These are phyloP conservation scores for Spinus olivaceus DNA, from an alignment of 2,797 vertebrate genomes.

Conservation along the genomic window DNA sequence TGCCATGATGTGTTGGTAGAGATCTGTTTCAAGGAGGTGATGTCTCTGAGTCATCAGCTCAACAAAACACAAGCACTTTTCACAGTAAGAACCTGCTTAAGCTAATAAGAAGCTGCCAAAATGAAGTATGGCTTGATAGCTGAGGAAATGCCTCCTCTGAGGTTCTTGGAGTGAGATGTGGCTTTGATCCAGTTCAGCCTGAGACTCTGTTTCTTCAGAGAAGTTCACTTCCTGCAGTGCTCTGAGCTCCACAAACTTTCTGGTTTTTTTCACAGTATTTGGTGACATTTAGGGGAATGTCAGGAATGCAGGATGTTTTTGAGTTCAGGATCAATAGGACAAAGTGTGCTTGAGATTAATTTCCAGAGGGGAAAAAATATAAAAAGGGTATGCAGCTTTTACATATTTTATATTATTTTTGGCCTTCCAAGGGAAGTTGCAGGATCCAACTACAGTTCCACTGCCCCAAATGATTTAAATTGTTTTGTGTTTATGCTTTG, in stretches of 20 bases:
- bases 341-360: neutral
- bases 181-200: neutral
- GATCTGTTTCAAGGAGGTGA: neutral
- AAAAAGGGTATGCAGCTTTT: neutral
- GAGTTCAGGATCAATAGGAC: neutral
- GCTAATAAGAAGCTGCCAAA: neutral
- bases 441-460: neutral
- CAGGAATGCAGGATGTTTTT: neutral
- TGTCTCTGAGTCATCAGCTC: neutral
- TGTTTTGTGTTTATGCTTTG: neutral
- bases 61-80: neutral
- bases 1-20: neutral
- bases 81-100: neutral
- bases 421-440: neutral
- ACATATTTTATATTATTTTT: neutral
- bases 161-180: neutral
- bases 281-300: neutral
- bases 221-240: neutral
- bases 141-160: neutral
- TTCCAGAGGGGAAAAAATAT: accelerated
- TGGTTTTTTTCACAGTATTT: neutral
- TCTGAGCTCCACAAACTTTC: neutral
- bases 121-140: accelerated
- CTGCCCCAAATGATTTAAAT: neutral
- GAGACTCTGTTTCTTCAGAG: neutral